phyloP scores from a whole-genome alignment of 2,797 vertebrate genomes.

The Sparus aurata region DNA sequence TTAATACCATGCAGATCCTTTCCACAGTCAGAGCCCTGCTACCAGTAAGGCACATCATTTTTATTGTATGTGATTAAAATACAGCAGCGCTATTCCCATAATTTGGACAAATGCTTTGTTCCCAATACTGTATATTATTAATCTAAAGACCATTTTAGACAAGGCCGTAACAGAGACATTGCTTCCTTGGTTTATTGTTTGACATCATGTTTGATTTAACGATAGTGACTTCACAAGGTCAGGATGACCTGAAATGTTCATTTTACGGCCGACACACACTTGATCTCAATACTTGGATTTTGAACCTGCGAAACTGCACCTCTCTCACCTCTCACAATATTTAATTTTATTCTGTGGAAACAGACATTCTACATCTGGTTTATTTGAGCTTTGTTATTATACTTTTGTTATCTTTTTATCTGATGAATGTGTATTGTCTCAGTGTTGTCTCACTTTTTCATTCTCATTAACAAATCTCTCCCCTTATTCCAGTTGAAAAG shows the following conservation, averaged over 20 bases:
- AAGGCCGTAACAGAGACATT: neutral
- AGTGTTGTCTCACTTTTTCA: neutral
- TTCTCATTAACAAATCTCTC: neutral
- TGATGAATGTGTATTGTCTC: neutral
- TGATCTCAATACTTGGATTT: slow-evolving; percentile 3
- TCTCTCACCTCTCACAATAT: neutral
- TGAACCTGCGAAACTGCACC: slow-evolving; percentile 1
- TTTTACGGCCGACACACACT: slow-evolving; percentile 32
- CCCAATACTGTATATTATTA: neutral
- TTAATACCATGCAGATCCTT: neutral
- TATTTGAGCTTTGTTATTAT: neutral
- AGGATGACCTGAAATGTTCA: slow-evolving; percentile 17
- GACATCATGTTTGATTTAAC: neutral
- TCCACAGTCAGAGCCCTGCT: neutral
- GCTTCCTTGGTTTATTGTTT: neutral
- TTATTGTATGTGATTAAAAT: neutral
- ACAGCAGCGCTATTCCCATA: neutral
- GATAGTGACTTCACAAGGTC: slow-evolving; percentile 33
- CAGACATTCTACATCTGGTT: neutral
- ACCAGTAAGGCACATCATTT: neutral
- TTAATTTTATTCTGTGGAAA: neutral
- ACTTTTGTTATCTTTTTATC: neutral
- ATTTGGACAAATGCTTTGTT: neutral
- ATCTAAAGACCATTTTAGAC: neutral
- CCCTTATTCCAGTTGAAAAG: slow-evolving; percentile 91